Evolutionary conservation across 1,140 invertebrate species (phyloP), one percentile per base, ranked within the genome.

Genomic region (Caenorhabditis remanei): DNA sequence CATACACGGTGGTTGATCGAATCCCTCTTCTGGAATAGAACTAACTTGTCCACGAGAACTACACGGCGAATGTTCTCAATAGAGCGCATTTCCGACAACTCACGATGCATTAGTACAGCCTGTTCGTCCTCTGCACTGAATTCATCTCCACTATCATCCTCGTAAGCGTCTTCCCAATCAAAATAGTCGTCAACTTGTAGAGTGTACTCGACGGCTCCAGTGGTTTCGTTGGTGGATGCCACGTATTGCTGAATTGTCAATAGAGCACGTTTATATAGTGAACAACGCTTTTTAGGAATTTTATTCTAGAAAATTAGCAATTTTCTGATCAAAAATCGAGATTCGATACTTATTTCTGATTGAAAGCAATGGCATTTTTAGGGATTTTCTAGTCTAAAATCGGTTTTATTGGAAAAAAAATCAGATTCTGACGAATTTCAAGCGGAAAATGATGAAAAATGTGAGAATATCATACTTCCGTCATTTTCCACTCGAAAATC

Each of bases 1-100:
- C 43, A 89, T 65, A 21, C 67, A 85, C 11, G 88, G 88, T 0
- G 88, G 86, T 41, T 89, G 87, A 46, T 46, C 43, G 41, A 56
- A 75, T 24, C 84, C 46, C 65, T 87, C 87, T 48, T 87, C 87
- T 87, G 87, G 5, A 61, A 56, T 1, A 40, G n/a, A 21, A 61
- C 5, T 2, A 24, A 61, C n/a, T 61, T 61, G 32, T 32, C 32
- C 56, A 61, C 8, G 14, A 8, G n/a, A 21, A 48, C 32, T 75
- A 53, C 50, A 53, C 13, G 16, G 11, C n/a, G n/a, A 9, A 9
- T 53, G 50, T 14, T 53, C 13, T 14, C 11, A 9, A 85, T 79
- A 7, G 11, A 46, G 14, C 14, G 63, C 19, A 14, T 0, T 61
- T 41, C 40, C 63, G 19, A 32, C 32, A 13, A 55, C 85, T 48